Evolutionary conservation across 2,888 invertebrate species (phyloP).

Genomic region (Papilio elwesi): DNA sequence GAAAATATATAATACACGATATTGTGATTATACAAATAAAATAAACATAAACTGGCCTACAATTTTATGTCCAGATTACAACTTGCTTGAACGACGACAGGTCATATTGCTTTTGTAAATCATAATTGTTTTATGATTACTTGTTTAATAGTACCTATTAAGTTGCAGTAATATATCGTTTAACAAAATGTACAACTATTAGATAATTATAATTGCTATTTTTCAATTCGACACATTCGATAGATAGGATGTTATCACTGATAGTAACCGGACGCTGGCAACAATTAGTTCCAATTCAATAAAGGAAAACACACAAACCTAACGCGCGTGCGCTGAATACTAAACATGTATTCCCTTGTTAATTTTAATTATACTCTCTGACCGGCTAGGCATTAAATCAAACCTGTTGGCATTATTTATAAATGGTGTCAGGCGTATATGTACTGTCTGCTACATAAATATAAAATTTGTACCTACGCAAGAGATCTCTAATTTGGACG

Average conservation of each 20-base stretch:
- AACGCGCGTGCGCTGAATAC: slow-evolving; percentile 55
- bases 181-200: neutral
- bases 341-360: slow-evolving; percentile 41
- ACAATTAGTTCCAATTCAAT: slow-evolving; percentile 79
- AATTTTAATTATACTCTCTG: slow-evolving; percentile 27
- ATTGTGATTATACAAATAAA: too few relatives aligned
- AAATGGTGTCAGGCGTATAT: neutral
- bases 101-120: too few relatives aligned
- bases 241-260: slow-evolving; percentile 10
- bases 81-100: too few relatives aligned
- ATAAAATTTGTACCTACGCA: too few relatives aligned
- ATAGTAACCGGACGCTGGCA: slow-evolving; percentile 56
- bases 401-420: neutral
- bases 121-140: too few relatives aligned
- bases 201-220: neutral
- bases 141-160: too few relatives aligned
- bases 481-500: too few relatives aligned
- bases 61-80: too few relatives aligned
- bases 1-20: too few relatives aligned
- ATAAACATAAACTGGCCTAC: too few relatives aligned
- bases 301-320: slow-evolving; percentile 66
- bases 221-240: neutral
- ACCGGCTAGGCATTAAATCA: neutral
- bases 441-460: neutral
- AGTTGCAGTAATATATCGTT: neutral